phyloP scores from a whole-genome alignment of 2,113 vertebrate species.

The Hippopotamus amphibius region DNA sequence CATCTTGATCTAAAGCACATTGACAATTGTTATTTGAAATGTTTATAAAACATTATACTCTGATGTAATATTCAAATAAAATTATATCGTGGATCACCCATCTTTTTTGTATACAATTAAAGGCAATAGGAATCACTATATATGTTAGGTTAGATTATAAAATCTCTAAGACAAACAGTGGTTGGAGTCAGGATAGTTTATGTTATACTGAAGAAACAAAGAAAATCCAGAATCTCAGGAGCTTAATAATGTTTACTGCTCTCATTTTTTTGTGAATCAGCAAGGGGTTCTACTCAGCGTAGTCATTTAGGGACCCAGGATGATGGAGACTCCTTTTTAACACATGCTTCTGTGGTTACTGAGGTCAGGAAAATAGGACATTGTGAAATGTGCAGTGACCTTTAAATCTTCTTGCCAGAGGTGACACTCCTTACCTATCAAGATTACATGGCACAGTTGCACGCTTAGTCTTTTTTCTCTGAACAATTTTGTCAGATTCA shows the following conservation, averaged over 20 bases:
- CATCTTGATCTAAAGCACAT: not conserved
- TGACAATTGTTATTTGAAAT: not conserved
- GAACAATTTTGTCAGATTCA: not conserved
- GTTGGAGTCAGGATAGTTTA: not conserved
- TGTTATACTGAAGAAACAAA: not conserved
- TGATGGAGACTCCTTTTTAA: not conserved
- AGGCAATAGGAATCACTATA: not conserved
- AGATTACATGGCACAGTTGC: not conserved
- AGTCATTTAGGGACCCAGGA: not conserved
- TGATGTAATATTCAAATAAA: not conserved
- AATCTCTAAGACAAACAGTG: not conserved
- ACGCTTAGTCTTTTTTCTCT: not conserved
- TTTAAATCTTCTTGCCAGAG: not conserved
- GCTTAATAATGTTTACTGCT: not conserved
- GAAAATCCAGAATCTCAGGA: not conserved
- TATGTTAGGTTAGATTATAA: not conserved
- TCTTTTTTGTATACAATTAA: not conserved
- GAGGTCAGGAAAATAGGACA: not conserved
- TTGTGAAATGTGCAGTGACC: not conserved
- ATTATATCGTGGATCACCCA: not conserved
- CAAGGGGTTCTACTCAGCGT: not conserved
- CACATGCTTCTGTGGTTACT: not conserved
- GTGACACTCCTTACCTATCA: not conserved
- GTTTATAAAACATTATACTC: not conserved
- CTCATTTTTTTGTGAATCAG: not conserved